These are phyloP conservation scores for Aethes cnicana DNA, from an alignment of 2,888 invertebrate genomes.

Conservation along the genomic window DNA sequence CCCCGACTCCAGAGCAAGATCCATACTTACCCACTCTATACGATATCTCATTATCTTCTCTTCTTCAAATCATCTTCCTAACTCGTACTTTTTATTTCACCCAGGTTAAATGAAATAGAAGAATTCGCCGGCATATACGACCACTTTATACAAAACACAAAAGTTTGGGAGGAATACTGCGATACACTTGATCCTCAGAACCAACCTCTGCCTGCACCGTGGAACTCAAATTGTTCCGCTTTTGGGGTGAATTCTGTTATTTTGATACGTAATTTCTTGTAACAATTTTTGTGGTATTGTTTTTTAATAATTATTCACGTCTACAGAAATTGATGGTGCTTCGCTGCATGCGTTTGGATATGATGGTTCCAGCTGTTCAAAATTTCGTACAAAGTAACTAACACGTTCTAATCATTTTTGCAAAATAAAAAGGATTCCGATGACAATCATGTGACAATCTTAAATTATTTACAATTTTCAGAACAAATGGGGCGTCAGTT, in stretches of 20 bases:
- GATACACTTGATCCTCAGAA: slow-evolving; percentile 89
- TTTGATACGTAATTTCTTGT: neutral
- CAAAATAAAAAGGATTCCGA: neutral
- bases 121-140: slow-evolving; percentile 84
- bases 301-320: neutral
- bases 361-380: slow-evolving; percentile 90
- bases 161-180: slow-evolving; percentile 88
- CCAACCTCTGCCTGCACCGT: slow-evolving; percentile 86
- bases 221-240: slow-evolving; percentile 81
- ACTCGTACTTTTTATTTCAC: slow-evolving; percentile 15
- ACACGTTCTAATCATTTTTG: neutral
- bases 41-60: too few relatives aligned
- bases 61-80: too few relatives aligned
- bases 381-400: slow-evolving; percentile 84
- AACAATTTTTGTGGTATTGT: neutral
- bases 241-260: slow-evolving; percentile 77
- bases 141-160: slow-evolving; percentile 81
- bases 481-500: slow-evolving; percentile 89
- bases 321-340: slow-evolving; percentile 88
- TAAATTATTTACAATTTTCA: slow-evolving; percentile 40
- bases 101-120: slow-evolving; percentile 70
- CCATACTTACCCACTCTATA: too few relatives aligned
- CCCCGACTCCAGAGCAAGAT: too few relatives aligned
- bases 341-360: slow-evolving; percentile 93
- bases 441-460: neutral